These are phyloP conservation scores for Geococcyx californianus DNA, from an alignment of 2,113 vertebrate species.

Conservation along the genomic window DNA sequence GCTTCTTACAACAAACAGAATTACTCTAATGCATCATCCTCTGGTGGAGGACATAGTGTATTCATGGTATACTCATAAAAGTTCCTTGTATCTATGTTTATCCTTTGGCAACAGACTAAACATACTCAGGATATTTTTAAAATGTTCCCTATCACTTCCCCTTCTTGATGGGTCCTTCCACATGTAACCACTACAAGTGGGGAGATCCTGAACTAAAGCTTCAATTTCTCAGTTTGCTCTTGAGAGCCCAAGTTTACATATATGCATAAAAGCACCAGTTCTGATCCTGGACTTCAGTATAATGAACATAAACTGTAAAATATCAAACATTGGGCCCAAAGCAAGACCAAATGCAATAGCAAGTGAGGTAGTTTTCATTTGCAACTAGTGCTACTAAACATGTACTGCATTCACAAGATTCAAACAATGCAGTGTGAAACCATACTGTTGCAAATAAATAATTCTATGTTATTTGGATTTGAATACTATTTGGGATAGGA, in stretches of 20 bases:
- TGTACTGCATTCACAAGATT: background rate
- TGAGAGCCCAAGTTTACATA: background rate
- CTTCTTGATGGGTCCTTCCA: background rate
- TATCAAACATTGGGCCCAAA: background rate
- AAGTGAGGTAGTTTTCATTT: background rate
- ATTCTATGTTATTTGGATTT: background rate
- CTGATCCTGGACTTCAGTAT: background rate
- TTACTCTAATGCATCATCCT: background rate
- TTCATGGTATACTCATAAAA: background rate
- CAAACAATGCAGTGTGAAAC: background rate
- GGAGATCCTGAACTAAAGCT: background rate
- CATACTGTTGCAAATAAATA: background rate
- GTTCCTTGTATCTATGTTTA: background rate
- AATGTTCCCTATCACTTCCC: background rate
- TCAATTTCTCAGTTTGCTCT: background rate
- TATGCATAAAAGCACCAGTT: background rate
- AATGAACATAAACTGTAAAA: background rate
- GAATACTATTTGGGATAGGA: background rate
- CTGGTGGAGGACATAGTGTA: fast-evolving
- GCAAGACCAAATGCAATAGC: background rate
- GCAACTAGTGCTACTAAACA: background rate
- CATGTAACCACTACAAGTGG: background rate
- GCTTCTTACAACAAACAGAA: background rate
- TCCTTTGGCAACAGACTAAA: background rate
- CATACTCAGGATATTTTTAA: background rate